Base-by-base conservation (phyloP, 2,888 invertebrate genomes). In the Julus scanicus region DNA sequence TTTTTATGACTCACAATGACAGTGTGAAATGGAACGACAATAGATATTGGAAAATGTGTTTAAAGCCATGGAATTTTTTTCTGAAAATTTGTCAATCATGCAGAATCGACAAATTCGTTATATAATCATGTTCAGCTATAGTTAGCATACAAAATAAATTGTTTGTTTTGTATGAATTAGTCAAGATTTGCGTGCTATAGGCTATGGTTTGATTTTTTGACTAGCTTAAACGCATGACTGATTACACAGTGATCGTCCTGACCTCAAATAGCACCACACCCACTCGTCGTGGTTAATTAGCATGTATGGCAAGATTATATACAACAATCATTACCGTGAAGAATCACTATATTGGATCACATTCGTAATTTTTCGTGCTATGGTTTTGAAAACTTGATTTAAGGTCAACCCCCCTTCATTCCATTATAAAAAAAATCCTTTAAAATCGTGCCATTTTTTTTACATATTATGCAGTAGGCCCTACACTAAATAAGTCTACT, bases 221-320 rank as follows among this genome's bases (percentile, higher is more conserved):
- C 20, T 71, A 71, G 37, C 11, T 80, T 80, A 13, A 15, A 80
- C 37, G 80, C 80, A 37, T 80, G 80, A 80, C 13, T 80, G 29
- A 80, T 15, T 37, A 37, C 80, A 37, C 13, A 9, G 80, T 2
- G 9, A 29, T 80, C 29, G 80, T 37, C 29, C 37, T 80, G 80
- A 80, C 80, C 80, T 80, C 37, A 80, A 15, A 80, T 37, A 9
- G 80, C 15, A 80, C 80, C 80, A 80, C 80, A 80, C 80, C 80
- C 80, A 80, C 80, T 80, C 80, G 29, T 80, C 29, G 37, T 37
- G 80, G 37, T 80, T 80, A 44, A 44, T 29, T 37, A 29, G 80
- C 80, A 37, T 44, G 44, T 39, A 80, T 80, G 80, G 80, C 80
- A 37, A 37, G 71, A 71, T 71, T n/a, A 8, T 71, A 29, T 2